These are phyloP conservation scores for Rhagonycha lutea DNA, from an alignment of 2,888 invertebrate species.

Conservation along the genomic window DNA sequence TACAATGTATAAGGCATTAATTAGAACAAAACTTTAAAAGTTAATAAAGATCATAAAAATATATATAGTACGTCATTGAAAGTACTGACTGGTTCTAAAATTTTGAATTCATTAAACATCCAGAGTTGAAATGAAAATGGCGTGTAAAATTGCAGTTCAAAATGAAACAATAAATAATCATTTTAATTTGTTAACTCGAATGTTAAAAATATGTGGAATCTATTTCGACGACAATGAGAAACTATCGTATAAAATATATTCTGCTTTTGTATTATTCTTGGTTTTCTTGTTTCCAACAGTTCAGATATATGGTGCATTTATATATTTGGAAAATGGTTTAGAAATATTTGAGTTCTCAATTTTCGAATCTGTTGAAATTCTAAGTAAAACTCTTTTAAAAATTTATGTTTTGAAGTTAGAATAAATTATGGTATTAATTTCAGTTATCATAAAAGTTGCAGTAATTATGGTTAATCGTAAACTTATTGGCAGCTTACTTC, in stretches of 20 bases:
- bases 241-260: slow-evolving; percentile 16
- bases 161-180: neutral
- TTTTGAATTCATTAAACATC: neutral
- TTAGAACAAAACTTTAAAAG: neutral
- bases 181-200: slow-evolving; percentile 14
- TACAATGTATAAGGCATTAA: neutral
- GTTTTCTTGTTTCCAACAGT: slow-evolving; percentile 18
- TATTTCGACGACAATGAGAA: slow-evolving; percentile 15
- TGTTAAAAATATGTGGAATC: slow-evolving; percentile 22
- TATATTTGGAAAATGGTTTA: slow-evolving; percentile 18
- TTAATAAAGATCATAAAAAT: neutral
- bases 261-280: slow-evolving; percentile 8
- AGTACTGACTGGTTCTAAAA: neutral
- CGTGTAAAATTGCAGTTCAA: neutral
- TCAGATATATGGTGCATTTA: slow-evolving; percentile 19
- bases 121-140: neutral
- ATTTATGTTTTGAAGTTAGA: neutral
- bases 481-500: slow-evolving; percentile 13
- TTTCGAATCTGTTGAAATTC: slow-evolving; percentile 12
- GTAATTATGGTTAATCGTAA: slow-evolving; percentile 23
- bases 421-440: neutral
- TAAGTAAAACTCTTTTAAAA: slow-evolving; percentile 16
- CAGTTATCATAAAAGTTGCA: slow-evolving; percentile 23
- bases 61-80: neutral
- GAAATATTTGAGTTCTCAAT: slow-evolving; percentile 20